Percentiles rank a stretch among this genome's conserved stretches.
Conservation (phyloP, 2,888 invertebrate species). For the Coenonympha arcania region DNA sequence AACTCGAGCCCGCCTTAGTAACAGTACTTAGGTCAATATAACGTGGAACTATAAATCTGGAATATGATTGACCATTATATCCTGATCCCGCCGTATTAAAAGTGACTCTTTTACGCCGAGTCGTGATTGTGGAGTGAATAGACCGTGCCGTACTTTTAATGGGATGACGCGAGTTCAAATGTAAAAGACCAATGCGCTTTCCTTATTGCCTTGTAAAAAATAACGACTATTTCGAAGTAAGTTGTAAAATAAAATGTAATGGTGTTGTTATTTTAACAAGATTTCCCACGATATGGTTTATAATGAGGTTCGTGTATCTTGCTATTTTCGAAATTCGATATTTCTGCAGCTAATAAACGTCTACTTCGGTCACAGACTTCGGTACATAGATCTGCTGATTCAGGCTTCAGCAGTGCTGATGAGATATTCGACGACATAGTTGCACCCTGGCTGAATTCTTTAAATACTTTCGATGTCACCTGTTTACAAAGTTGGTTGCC, state of each 20-base stretch:
- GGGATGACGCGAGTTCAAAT: conserved; percentile 15
- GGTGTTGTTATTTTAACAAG: conserved; percentile 1
- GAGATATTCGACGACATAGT: too few relatives aligned
- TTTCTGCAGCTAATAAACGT: too few relatives aligned
- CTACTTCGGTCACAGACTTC: too few relatives aligned
- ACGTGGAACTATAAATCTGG: not conserved
- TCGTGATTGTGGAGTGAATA: conserved; percentile 17
- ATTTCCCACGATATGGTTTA: conserved; percentile 5
- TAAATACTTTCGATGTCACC: too few relatives aligned
- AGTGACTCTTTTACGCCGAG: not conserved
- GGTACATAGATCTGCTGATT: too few relatives aligned
- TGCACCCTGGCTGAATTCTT: too few relatives aligned
- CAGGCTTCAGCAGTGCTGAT: too few relatives aligned
- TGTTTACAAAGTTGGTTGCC: too few relatives aligned
- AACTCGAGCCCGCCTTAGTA: not conserved
- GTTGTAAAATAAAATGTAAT: conserved; percentile 21
- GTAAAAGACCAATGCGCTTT: conserved; percentile 15
- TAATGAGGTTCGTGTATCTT: too few relatives aligned
- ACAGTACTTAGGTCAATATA: not conserved
- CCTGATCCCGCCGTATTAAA: conserved; percentile 1
- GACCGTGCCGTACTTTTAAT: conserved; percentile 13
- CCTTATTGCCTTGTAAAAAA: conserved; percentile 20
- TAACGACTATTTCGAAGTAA: conserved; percentile 14
- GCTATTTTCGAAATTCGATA: too few relatives aligned
- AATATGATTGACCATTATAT: conserved; percentile 1